These are phyloP conservation scores for Oryctes rhinoceros DNA, from an alignment of 1,140 invertebrate genomes.

Conservation along the genomic window DNA sequence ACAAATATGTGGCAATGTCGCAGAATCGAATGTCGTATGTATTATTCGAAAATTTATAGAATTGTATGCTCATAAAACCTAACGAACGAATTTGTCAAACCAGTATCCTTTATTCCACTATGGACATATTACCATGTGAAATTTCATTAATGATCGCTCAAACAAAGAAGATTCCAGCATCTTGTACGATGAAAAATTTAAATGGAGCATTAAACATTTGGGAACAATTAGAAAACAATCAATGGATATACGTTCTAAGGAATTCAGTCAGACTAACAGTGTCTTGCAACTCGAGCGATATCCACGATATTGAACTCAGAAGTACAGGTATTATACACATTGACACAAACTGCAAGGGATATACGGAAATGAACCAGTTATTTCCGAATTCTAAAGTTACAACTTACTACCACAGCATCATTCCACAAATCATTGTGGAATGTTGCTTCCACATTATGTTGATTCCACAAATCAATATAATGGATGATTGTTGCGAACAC, in stretches of 20 bases:
- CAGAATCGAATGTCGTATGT: neutral
- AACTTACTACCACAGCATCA: neutral
- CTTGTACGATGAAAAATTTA: neutral
- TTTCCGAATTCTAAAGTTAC: neutral
- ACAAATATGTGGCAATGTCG: neutral
- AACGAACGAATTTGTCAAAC: neutral
- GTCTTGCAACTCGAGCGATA: neutral
- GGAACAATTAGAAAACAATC: neutral
- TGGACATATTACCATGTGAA: neutral
- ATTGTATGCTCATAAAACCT: slow-evolving; percentile 5
- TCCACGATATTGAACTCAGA: neutral
- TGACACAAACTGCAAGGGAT: neutral
- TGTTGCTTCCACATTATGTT: too few species aligned
- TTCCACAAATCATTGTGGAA: too few species aligned
- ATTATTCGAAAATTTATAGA: neutral
- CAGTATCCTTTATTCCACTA: neutral
- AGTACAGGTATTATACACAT: neutral
- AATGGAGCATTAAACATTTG: neutral
- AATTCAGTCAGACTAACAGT: neutral
- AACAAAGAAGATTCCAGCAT: neutral
- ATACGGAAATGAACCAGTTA: neutral
- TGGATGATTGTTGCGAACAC: neutral
- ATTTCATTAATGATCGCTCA: neutral
- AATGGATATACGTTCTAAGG: slow-evolving; percentile 6
- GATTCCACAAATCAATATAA: neutral